These are phyloP conservation scores for Psilanteris sp. DNA, from an alignment of 1,140 invertebrate genomes.

Conservation along the genomic window DNA sequence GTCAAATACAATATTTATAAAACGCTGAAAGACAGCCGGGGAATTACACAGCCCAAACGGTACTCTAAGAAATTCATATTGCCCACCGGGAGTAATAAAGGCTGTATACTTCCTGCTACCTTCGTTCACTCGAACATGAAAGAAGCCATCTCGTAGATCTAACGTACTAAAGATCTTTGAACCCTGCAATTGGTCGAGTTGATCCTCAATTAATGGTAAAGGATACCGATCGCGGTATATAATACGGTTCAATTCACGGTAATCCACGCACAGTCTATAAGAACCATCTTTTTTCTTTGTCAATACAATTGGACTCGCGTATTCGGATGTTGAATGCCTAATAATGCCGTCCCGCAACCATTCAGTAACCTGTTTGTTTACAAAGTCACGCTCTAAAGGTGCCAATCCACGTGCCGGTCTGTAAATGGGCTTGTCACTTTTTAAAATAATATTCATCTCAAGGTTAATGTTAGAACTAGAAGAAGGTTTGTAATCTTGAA, in stretches of 20 bases:
- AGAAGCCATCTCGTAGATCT: not conserved
- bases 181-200: not conserved
- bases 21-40: not conserved
- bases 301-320: conserved; percentile 3
- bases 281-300: not conserved
- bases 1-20: not conserved
- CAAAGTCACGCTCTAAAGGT: not conserved
- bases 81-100: not conserved
- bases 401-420: not conserved
- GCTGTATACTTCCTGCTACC: not conserved
- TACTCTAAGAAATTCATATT: not conserved
- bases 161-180: not conserved
- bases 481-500: conserved; percentile 1
- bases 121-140: not conserved
- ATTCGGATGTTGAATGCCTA: not conserved
- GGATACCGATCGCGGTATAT: not conserved
- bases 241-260: not conserved
- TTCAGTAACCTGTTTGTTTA: not conserved
- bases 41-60: not conserved
- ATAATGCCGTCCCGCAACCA: not conserved
- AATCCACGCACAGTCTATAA: conserved; percentile 2
- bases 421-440: not conserved
- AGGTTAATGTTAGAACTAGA: not conserved
- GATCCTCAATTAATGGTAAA: not conserved
- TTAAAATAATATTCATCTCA: not conserved